Percentiles rank a stretch among this genome's conserved stretches.
Evolutionary conservation across 2,113 vertebrate species (phyloP).

Genomic region (Mola mola): DNA sequence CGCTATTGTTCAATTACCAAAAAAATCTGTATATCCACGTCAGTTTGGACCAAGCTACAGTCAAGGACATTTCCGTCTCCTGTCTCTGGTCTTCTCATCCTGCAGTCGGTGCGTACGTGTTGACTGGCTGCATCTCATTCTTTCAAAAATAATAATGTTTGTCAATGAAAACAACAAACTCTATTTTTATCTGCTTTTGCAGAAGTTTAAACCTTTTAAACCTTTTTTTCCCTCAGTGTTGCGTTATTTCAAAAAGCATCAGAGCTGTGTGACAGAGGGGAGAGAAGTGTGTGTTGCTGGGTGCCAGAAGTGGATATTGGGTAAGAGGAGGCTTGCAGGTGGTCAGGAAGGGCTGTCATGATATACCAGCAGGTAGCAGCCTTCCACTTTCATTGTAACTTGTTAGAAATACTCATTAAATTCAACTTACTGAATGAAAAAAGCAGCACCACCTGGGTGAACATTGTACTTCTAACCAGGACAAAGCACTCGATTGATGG

Average conservation of each 20-base stretch:
- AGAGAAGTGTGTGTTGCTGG: slow-evolving; percentile 4
- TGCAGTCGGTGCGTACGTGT: slow-evolving; percentile 1
- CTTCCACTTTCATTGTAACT: slow-evolving; percentile 29
- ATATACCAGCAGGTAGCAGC: slow-evolving; percentile 29
- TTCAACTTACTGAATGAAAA: slow-evolving; percentile 30
- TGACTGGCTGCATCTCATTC: slow-evolving; percentile 41
- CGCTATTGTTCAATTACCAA: slow-evolving; percentile 1
- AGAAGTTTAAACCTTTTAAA: slow-evolving; percentile 7
- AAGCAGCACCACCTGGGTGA: neutral
- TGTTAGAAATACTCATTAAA: slow-evolving; percentile 51
- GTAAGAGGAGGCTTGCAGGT: neutral
- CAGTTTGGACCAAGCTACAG: neutral
- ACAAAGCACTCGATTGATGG: too few relatives aligned
- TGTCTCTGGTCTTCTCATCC: slow-evolving; percentile 25
- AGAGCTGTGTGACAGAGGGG: neutral
- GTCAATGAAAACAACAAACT: slow-evolving; percentile 41
- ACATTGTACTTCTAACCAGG: too few relatives aligned
- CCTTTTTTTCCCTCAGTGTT: slow-evolving; percentile 13
- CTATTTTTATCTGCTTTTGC: slow-evolving; percentile 12
- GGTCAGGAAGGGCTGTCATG: neutral
- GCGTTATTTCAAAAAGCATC: slow-evolving; percentile 4
- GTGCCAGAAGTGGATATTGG: slow-evolving; percentile 7
- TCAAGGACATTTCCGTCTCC: slow-evolving; percentile 33
- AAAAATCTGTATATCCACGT: too few relatives aligned
- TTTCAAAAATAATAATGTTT: slow-evolving; percentile 64